Conservation (phyloP, 1,140 invertebrate genomes). For the Zaprionus davidi region DNA sequence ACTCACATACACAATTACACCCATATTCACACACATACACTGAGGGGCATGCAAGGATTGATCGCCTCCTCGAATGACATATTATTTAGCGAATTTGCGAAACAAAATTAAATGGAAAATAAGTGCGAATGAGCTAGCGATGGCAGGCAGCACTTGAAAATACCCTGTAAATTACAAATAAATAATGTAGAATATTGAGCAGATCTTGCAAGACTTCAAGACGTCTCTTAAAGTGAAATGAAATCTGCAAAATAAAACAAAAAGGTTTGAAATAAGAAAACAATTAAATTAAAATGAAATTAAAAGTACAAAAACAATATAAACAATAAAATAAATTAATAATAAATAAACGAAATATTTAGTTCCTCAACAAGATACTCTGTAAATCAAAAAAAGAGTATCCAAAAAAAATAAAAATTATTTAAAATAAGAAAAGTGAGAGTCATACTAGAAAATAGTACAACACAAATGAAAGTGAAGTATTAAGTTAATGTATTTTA, state of each 20-base stretch:
- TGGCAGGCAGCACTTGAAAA: neutral
- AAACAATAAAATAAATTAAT: neutral
- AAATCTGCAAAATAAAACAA: neutral
- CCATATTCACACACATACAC: neutral
- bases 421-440: too few relatives aligned
- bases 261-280: neutral
- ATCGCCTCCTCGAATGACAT: constrained; percentile 74
- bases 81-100: constrained; percentile 79
- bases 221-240: neutral
- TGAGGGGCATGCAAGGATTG: constrained; percentile 55
- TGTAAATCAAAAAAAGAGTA: too few relatives aligned
- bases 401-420: too few relatives aligned
- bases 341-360: neutral
- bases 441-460: too few relatives aligned
- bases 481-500: too few relatives aligned
- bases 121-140: neutral
- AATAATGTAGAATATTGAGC: neutral
- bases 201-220: neutral
- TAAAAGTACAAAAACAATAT: neutral
- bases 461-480: too few relatives aligned
- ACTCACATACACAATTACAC: neutral
- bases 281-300: neutral
- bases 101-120: constrained; percentile 25
- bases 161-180: neutral
- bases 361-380: neutral